A percentile compares a stretch with the other conserved stretches of the same genome.
Evolutionary conservation across 2,888 invertebrate species (phyloP).

Genomic region (Caenorhabditis becei): DNA sequence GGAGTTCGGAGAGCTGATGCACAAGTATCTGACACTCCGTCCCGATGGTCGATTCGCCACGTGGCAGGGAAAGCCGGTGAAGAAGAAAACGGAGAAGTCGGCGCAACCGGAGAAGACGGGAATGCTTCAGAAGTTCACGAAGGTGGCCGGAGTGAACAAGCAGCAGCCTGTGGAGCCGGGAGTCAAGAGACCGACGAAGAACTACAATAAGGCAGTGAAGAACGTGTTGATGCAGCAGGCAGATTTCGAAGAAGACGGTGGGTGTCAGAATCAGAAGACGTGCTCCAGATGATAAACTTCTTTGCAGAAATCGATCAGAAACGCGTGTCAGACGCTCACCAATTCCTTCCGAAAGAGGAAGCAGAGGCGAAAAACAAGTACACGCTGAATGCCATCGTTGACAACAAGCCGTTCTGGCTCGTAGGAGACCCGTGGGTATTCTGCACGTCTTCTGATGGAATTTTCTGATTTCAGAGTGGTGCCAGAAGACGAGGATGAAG

Average conservation of each 20-base stretch:
- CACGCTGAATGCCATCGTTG: slow-evolving; percentile 54
- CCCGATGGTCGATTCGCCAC: slow-evolving; percentile 60
- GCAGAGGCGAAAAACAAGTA: slow-evolving; percentile 47
- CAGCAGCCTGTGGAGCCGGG: slow-evolving; percentile 10
- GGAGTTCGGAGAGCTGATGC: slow-evolving; percentile 59
- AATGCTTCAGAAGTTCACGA: slow-evolving; percentile 30
- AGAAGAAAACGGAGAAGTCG: slow-evolving; percentile 24
- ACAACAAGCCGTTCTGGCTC: slow-evolving; percentile 57
- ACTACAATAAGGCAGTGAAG: slow-evolving; percentile 46
- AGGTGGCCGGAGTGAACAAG: slow-evolving; percentile 30
- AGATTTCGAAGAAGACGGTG: slow-evolving; percentile 54
- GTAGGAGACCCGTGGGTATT: slow-evolving; percentile 56
- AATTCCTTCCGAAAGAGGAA: slow-evolving; percentile 43
- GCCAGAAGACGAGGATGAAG: slow-evolving; percentile 56
- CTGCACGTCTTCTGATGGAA: not conserved
- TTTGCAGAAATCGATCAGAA: slow-evolving; percentile 48
- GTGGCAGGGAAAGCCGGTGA: slow-evolving; percentile 55
- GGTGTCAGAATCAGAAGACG: not conserved
- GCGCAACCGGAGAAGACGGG: slow-evolving; percentile 10
- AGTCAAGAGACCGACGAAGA: slow-evolving; percentile 29
- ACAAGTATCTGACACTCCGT: slow-evolving; percentile 51
- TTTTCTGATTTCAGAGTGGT: slow-evolving; percentile 48
- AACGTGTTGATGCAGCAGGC: slow-evolving; percentile 38
- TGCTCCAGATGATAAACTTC: not conserved
- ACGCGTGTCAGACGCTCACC: slow-evolving; percentile 32